Evolutionary conservation across 2,888 invertebrate species (phyloP).

Genomic region (Caenorhabditis imperialis): DNA sequence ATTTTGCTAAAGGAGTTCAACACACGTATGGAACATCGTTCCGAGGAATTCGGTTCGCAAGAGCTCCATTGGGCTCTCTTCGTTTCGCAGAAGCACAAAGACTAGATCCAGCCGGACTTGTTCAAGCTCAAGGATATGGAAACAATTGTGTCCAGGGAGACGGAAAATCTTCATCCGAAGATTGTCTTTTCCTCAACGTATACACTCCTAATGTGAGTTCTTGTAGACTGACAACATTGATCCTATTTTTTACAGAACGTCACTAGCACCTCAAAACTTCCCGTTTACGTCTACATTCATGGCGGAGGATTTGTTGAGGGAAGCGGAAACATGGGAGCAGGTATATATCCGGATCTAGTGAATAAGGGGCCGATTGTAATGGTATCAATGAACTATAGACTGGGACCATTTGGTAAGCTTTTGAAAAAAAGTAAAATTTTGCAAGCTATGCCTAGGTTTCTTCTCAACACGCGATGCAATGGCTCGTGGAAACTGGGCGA

Average conservation of each 20-base stretch:
- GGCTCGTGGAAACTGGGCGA: constrained; percentile 58
- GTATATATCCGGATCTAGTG: constrained; percentile 55
- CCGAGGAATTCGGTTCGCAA: constrained; percentile 58
- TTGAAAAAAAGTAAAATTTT: background rate
- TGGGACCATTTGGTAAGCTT: constrained; percentile 60
- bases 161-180: constrained; percentile 30
- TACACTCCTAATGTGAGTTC: constrained; percentile 51
- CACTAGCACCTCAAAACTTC: constrained; percentile 44
- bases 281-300: constrained; percentile 57
- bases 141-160: constrained; percentile 45
- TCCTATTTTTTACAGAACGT: constrained; percentile 55
- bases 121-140: constrained; percentile 50
- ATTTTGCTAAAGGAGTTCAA: constrained; percentile 30
- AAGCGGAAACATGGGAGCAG: constrained; percentile 52
- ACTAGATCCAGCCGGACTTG: constrained; percentile 40
- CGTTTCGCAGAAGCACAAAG: constrained; percentile 52
- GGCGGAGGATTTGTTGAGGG: constrained; percentile 61
- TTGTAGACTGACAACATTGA: background rate
- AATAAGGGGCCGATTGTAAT: constrained; percentile 52
- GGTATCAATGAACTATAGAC: constrained; percentile 56
- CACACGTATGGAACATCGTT: constrained; percentile 56
- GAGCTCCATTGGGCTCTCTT: constrained; percentile 41
- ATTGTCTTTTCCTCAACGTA: constrained; percentile 58
- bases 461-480: constrained; percentile 55
- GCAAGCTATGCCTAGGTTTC: constrained; percentile 37